Conservation (phyloP, 2,797 vertebrate genomes). For the Podarcis siculus region DNA sequence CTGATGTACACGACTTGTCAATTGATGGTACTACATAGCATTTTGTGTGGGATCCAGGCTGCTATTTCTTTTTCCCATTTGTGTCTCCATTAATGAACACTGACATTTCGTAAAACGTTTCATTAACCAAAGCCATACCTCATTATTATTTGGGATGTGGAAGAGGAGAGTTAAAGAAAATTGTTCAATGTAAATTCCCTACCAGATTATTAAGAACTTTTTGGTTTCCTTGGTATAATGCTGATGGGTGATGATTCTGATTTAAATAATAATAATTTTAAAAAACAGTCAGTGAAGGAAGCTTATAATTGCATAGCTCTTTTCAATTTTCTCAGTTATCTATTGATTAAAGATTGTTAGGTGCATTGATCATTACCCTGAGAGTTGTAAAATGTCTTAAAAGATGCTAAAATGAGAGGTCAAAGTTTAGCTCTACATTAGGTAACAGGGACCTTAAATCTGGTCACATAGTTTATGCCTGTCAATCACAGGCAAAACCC, state of each 20-base stretch:
- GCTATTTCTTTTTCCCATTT: background rate
- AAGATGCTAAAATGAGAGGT: background rate
- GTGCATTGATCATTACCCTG: constrained; percentile 34
- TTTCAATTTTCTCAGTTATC: constrained; percentile 46
- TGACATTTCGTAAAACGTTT: background rate
- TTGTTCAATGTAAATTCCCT: constrained; percentile 25
- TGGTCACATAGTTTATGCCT: background rate
- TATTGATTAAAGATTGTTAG: constrained; percentile 18
- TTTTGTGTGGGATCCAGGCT: background rate
- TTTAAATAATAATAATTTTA: background rate
- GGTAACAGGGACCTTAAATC: background rate
- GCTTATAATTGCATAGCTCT: constrained; percentile 43
- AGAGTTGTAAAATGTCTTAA: constrained; percentile 42
- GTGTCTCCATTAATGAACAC: background rate
- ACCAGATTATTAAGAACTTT: constrained; percentile 28
- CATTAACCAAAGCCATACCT: constrained; percentile 8
- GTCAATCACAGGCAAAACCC: background rate
- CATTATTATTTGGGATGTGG: constrained; percentile 13
- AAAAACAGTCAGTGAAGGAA: constrained; percentile 38
- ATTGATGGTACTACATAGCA: background rate
- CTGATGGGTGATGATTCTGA: constrained; percentile 17
- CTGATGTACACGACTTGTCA: background rate
- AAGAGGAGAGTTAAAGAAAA: constrained; percentile 11
- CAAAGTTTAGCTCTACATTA: background rate
- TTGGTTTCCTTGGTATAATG: constrained; percentile 41